Evolutionary conservation across 1,140 invertebrate genomes (phyloP).

Genomic region (Bombus consobrinus): DNA sequence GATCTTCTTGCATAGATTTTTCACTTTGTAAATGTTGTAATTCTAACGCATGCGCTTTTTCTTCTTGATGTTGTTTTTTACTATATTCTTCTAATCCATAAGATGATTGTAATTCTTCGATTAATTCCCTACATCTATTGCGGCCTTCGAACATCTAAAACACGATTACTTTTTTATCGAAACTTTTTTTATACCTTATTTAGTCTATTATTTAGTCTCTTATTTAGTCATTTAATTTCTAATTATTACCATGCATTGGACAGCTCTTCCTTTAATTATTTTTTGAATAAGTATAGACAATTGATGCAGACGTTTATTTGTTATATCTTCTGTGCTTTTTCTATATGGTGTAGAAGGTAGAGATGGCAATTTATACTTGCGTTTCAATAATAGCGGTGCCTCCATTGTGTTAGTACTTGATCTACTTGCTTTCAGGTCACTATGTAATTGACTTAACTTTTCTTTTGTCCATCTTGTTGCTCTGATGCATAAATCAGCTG

Average conservation of each 20-base stretch:
- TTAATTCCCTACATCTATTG: slow-evolving; percentile 86
- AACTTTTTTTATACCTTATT: neutral
- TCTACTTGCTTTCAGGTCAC: slow-evolving; percentile 81
- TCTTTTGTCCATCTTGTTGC: slow-evolving; percentile 86
- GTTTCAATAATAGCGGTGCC: slow-evolving; percentile 56
- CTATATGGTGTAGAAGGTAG: slow-evolving; percentile 83
- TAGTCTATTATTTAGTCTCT: no score
- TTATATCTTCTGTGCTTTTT: slow-evolving; percentile 63
- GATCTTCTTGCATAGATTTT: slow-evolving; percentile 77
- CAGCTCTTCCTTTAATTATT: slow-evolving; percentile 86
- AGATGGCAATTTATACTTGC: slow-evolving; percentile 76
- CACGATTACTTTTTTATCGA: neutral
- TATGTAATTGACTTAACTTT: slow-evolving; percentile 84
- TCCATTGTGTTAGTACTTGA: slow-evolving; percentile 48
- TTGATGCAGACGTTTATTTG: slow-evolving; percentile 82
- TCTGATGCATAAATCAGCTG: slow-evolving; percentile 81
- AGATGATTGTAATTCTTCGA: slow-evolving; percentile 86
- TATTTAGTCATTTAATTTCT: neutral
- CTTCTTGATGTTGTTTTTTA: slow-evolving; percentile 78
- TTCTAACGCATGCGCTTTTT: slow-evolving; percentile 80
- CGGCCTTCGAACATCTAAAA: slow-evolving; percentile 88
- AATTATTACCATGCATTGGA: slow-evolving; percentile 86
- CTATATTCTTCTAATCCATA: slow-evolving; percentile 85
- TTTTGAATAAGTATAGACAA: slow-evolving; percentile 86
- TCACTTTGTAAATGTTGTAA: slow-evolving; percentile 75